Conservation (phyloP, 2,113 vertebrate genomes). For the Archilochus colubris region DNA sequence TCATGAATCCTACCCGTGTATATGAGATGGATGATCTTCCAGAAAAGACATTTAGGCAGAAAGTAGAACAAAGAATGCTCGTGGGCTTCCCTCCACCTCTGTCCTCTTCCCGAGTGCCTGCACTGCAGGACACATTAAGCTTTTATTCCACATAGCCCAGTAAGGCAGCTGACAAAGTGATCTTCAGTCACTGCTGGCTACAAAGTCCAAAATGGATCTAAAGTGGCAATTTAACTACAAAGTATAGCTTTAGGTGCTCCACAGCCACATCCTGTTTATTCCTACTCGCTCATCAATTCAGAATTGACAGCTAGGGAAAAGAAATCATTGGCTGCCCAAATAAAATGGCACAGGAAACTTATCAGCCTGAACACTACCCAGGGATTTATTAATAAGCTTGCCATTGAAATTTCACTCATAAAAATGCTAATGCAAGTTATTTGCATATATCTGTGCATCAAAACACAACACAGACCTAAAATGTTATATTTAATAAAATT, state of each 20-base stretch:
- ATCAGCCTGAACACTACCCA: not conserved
- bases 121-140: not conserved
- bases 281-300: not conserved
- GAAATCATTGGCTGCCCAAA: conserved; percentile 2
- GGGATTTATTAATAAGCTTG: conserved; percentile 60
- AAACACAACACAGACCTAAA: conserved; percentile 2
- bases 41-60: not conserved
- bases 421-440: conserved; percentile 55
- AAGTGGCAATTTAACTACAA: not conserved
- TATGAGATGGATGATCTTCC: not conserved
- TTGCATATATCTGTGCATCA: conserved; percentile 29
- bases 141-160: not conserved
- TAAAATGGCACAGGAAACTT: not conserved
- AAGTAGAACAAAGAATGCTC: not conserved
- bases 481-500: conserved; percentile 27
- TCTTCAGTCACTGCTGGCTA: not conserved
- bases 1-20: not conserved
- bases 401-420: conserved; percentile 52
- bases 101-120: not conserved
- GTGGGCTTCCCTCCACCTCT: not conserved
- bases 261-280: not conserved
- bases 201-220: not conserved
- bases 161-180: not conserved
- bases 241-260: not conserved
- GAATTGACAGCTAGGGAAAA: not conserved